Conservation (phyloP, 2,888 invertebrate genomes). For the Ophion ventricosus region DNA sequence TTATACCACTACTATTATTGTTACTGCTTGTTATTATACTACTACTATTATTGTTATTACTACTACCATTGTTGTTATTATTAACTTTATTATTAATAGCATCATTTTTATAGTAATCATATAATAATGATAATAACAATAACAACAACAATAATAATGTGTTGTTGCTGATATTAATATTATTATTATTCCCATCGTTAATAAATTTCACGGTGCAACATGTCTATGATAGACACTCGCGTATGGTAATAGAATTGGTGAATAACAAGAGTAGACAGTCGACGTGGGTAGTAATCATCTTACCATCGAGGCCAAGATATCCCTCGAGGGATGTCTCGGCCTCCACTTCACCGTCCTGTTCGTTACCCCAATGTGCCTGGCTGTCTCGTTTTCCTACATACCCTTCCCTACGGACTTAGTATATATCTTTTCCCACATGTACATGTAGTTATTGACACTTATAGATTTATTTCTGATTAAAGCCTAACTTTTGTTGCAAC, state of each 20-base stretch:
- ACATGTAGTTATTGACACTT: not conserved
- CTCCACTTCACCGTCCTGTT: slow-evolving; percentile 38
- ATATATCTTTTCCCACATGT: slow-evolving; percentile 6
- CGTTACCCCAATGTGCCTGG: slow-evolving; percentile 37
- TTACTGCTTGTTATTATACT: no score
- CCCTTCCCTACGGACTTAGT: not conserved
- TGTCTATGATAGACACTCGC: slow-evolving; percentile 41
- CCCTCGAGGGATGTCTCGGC: slow-evolving; percentile 57
- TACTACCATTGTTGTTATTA: not conserved
- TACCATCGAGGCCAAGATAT: slow-evolving; percentile 62
- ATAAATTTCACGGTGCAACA: slow-evolving; percentile 45
- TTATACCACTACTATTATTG: not conserved
- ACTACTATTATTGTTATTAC: not conserved
- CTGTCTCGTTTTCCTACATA: slow-evolving; percentile 22
- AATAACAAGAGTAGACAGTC: slow-evolving; percentile 55
- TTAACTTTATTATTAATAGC: no score
- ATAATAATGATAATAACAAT: no score
- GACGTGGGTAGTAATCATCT: slow-evolving; percentile 65
- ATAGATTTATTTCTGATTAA: no score
- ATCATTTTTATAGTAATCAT: no score
- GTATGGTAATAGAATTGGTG: slow-evolving; percentile 62
- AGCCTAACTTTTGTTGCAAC: no score
- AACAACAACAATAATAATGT: no score
- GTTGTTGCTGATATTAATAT: no score
- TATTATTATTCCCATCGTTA: not conserved